A percentile compares a stretch with the other conserved stretches of the same genome.
Conservation (phyloP, 2,888 invertebrate genomes). For the Hypolimnas misippus region DNA sequence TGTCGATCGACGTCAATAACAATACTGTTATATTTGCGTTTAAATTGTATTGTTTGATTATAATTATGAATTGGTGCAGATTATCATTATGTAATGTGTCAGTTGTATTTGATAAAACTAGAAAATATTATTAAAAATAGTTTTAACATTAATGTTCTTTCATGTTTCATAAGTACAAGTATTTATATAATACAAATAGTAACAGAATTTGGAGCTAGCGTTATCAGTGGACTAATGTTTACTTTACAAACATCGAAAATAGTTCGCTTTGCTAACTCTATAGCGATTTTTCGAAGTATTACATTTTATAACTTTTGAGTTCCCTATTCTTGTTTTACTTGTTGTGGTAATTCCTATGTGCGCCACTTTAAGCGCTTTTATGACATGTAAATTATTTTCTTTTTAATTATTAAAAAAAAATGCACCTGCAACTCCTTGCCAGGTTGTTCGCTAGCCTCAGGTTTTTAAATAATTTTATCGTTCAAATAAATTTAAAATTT, state of each 20-base stretch:
- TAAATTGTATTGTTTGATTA: neutral
- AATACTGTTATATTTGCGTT: neutral
- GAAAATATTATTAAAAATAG: too few relatives aligned
- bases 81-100: too few relatives aligned
- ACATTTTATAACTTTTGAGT: conserved; percentile 2
- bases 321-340: neutral
- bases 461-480: too few relatives aligned
- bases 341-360: neutral
- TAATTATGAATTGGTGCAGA: too few relatives aligned
- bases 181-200: conserved; percentile 23
- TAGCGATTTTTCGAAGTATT: neutral
- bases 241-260: conserved; percentile 17
- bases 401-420: too few relatives aligned
- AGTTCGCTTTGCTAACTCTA: conserved; percentile 8
- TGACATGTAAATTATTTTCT: neutral
- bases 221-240: conserved; percentile 34
- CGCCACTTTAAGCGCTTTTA: neutral
- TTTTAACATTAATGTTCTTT: too few relatives aligned
- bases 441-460: too few relatives aligned
- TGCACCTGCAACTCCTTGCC: too few relatives aligned
- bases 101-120: too few relatives aligned
- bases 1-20: neutral
- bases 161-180: neutral
- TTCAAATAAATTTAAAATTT: too few relatives aligned
- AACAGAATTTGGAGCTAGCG: conserved; percentile 21